Evolutionary conservation across 1,140 invertebrate genomes (phyloP), one percentile per base, ranked within the genome.

Genomic region (Drosophila micromelanica): DNA sequence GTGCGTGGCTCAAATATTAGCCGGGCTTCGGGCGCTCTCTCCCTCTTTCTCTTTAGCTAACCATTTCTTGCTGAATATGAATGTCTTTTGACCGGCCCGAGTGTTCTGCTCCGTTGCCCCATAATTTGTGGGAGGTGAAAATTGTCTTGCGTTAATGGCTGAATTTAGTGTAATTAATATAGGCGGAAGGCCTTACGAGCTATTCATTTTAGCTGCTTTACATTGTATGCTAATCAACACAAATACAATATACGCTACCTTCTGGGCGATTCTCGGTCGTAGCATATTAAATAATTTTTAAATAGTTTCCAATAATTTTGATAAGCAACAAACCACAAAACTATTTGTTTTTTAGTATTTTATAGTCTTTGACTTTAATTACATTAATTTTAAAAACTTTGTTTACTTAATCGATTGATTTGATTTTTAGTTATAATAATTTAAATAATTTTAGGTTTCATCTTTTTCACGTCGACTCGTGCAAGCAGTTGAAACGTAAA

Each of bases 111-210:
- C 59, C 15, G 82, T 46, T 76, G 82, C 57, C 64, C 17, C 46
- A 42, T 77, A 82, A 76, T 87, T 86, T 79, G 78, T 89, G 72
- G 82, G 82, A 86, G 82, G 82, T 89, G 84, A 82, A 86, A 86
- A 86, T 64, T 82, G 81, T 86, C 84, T 87, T 73, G 78, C 76
- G 84, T 73, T 86, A 86, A 86, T 86, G 78, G 78, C 35, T 78
- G 84, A 86, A 87, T 82, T 86, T 86, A 86, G 68, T 35, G 84
- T 82, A 86, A 86, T 86, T 86, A 86, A 86, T 82, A 89, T 60
- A 56, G 59, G 35, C 7, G 27, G 62, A 65, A 48, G 64, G 43
- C 27, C 42, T 61, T 45, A 57, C 15, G 67, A 64, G 23, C 49
- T 49, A 40, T 62, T 55, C 60, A 77, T 74, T 76, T 64, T 49